Evolutionary conservation across 2,797 vertebrate genomes (phyloP), one percentile per base, ranked within the genome.

Genomic region (Urocyon cinereoargenteus): DNA sequence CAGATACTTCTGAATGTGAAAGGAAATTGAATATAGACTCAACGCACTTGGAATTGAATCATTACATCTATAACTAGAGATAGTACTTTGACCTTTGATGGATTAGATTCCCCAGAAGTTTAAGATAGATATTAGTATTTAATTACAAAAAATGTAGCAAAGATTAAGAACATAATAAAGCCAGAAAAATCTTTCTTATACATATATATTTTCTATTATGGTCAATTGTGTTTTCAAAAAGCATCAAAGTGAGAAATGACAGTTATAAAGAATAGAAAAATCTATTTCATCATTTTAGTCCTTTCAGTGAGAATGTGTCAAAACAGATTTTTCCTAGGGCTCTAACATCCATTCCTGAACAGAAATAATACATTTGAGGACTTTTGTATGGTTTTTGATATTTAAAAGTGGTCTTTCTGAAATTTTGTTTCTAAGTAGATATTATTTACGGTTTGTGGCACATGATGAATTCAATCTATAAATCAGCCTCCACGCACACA

Each of bases 401-500:
- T 62, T 94, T 94, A 97, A 98, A 98, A 97, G 6, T 7, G 36
- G 31, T 55, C 7, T 95, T 77, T 36, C 68, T 93, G 86, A 98
- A 98, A 96, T 93, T 97, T 97, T 97, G 82, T 97, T 96, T 98
- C 64, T 97, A 93, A 86, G 83, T 86, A 97, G 86, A 92, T 96
- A 94, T 94, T 98, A 98, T 98, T 98, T 98, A 98, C 93, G 95
- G 81, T 81, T 4, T 0, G 57, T 93, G 92, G 91, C 93, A 98
- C 82, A 97, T 84, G 88, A 89, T 92, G 92, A 97, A 97, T 97
- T 96, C 57, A 81, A 95, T 97, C 40, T 95, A 96, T 97, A 97
- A 97, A 98, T 98, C 97, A 98, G 85, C 85, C 45, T 97, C n/a
- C 45, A 36, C 88, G 84, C 97, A 97, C 90, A 98, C 97, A 99